A percentile compares a stretch with the other conserved stretches of the same genome.
Conservation (phyloP, 1,140 invertebrate species). For the Helicorthomorpha holstii region DNA sequence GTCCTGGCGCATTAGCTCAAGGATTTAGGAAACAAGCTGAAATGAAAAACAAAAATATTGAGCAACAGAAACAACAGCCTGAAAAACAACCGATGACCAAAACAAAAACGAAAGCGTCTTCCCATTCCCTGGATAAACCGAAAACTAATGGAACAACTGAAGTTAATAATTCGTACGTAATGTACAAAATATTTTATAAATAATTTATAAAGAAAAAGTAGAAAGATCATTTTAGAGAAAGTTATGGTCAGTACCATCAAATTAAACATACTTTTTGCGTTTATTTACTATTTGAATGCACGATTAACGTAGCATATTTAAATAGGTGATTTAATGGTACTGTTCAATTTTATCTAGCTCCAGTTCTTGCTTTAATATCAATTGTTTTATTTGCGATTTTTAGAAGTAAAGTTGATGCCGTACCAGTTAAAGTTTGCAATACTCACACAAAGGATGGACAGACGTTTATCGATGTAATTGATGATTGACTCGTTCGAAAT, state of each 20-base stretch:
- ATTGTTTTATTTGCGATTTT: no score
- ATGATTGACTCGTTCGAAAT: neutral
- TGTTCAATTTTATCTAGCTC: neutral
- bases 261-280: no score
- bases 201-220: no score
- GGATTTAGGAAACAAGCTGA: conserved; percentile 40
- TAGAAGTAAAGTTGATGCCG: no score
- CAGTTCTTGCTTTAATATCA: no score
- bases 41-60: neutral
- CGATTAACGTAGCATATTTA: no score
- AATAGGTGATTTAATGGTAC: neutral
- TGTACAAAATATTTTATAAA: no score
- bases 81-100: neutral
- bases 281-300: no score
- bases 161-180: neutral
- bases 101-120: neutral
- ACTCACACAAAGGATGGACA: conserved; percentile 54
- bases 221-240: no score
- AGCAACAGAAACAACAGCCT: neutral
- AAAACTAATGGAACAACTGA: neutral
- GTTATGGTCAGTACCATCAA: no score
- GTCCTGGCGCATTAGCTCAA: conserved; percentile 60
- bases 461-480: conserved; percentile 42
- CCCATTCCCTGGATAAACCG: neutral
- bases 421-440: no score